phyloP scores from a whole-genome alignment of 2,888 invertebrate genomes.

The Polia nebulosa region DNA sequence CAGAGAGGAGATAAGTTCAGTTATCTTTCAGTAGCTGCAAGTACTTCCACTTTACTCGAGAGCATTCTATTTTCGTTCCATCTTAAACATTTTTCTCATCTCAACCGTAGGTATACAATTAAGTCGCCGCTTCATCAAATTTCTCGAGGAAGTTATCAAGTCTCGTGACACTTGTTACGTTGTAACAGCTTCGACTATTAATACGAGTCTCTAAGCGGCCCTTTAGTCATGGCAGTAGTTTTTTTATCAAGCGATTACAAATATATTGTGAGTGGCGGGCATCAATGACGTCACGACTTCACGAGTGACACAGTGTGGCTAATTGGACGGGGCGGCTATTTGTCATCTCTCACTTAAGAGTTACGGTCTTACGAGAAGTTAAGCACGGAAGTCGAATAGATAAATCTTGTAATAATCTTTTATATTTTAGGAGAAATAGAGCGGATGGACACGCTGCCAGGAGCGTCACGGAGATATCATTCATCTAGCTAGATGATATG shows the following conservation, averaged over 20 bases:
- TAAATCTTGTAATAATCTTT: constrained; percentile 13
- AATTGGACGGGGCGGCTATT: constrained; percentile 37
- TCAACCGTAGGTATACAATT: neutral
- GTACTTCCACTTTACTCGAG: neutral
- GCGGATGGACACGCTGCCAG: neutral
- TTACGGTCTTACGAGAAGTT: constrained; percentile 15
- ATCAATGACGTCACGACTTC: neutral
- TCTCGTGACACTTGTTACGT: constrained; percentile 5
- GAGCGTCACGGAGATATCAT: constrained; percentile 3
- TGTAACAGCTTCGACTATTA: constrained; percentile 7
- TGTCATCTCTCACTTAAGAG: constrained; percentile 36
- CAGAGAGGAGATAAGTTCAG: neutral
- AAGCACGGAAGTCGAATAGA: constrained; percentile 33
- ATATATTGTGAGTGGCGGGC: neutral
- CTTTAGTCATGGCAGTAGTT: neutral
- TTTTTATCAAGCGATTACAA: constrained; percentile 20
- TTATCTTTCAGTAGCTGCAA: neutral
- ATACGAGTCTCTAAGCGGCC: neutral
- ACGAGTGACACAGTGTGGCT: neutral
- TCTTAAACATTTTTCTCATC: neutral
- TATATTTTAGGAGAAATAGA: constrained; percentile 28
- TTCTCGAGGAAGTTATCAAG: constrained; percentile 1
- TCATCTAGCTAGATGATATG: neutral
- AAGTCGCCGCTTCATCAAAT: constrained; percentile 8
- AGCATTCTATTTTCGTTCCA: constrained; percentile 8